Evolutionary conservation across 2,888 invertebrate species (phyloP), one percentile per base, ranked within the genome.

Genomic region (Dorcus parallelipipedus): DNA sequence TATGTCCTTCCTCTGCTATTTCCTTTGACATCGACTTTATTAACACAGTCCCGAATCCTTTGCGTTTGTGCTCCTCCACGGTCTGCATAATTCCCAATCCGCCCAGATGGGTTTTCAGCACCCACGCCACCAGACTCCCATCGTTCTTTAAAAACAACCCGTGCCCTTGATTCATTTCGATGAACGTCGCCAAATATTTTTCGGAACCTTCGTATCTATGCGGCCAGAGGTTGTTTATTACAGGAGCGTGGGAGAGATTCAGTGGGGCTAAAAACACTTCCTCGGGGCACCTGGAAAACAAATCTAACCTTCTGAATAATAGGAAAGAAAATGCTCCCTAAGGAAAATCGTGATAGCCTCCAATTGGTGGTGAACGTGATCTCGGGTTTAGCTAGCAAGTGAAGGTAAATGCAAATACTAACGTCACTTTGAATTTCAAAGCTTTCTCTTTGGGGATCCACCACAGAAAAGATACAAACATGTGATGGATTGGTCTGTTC

Each of bases 141-240:
- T 54, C 48, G 3, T 5, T 9, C 33, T 48, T 54, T 9, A 48
- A 40, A 49, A 54, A 54, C 26, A 54, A 9, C 10, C 54, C 54
- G 10, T 39, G 39, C 8, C 47, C 42, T 6, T 4, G 10, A n/a
- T 40, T 54, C 54, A 49, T 48, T 5, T 39, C 48, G 8, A 54
- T 48, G 26, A 54, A 40, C 10, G 8, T 9, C 2, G 39, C 38
- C 9, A 54, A 14, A 26, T 54, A 49, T 26, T 50, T 26, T 7
- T 63, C 66, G 7, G 68, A 66, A 14, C 63, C 62, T 52, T 59
- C 47, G 52, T 61, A 66, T 6, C 45, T 61, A 52, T 66, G 66
- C 2, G 66, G 64, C 68, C 68, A 68, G 9, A 60, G 40, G 7
- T 45, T 10, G 51, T 67, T 62, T 14, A 69, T 62, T 9, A 55